Evolutionary conservation across 2,888 invertebrate species (phyloP), one percentile per base, ranked within the genome.

Genomic region (Girardia tigrina): DNA sequence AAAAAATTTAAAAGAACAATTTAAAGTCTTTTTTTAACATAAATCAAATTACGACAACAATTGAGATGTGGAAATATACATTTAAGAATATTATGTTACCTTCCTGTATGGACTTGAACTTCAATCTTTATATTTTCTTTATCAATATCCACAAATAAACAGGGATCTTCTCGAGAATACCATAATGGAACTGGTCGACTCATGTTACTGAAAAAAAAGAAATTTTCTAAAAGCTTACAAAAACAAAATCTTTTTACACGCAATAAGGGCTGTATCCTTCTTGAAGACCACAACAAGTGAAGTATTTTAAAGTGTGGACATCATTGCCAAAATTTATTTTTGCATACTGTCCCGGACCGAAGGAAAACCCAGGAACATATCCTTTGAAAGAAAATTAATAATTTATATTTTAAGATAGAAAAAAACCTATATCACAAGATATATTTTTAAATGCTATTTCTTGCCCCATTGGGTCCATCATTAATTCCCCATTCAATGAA

Each of bases 191-290:
- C 92, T 14, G 90, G 89, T 14, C 94, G 89, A 79, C 92, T 93
- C 98, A 98, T 99, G 82, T 98, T 98, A 0, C 94, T 94, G 81
- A 14, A 79, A 78, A 26, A 71, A 20, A 23, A 23, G n/a, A 12
- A 70, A 20, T 14, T 70, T 70, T n/a, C 6, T 20, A 23, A n/a
- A n/a, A n/a, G n/a, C n/a, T n/a, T n/a, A n/a, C n/a, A n/a, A n/a
- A 14, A 26, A 26, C 6, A n/a, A 23, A 70, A 8, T 23, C 12
- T 8, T 27, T 92, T 89, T 89, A 95, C 94, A 99, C 97, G 85
- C 98, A 98, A 87, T 99, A 99, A 0, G 98, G 98, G 85, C 98
- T 97, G 83, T 97, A 99, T 71, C 98, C 98, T 85, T 99, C 98
- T 85, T 99, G 98, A 4, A 99, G 88, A 81, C 99, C 99, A 83